These are phyloP conservation scores for Dendroctonus valens DNA, from an alignment of 1,140 invertebrate genomes.

Conservation along the genomic window DNA sequence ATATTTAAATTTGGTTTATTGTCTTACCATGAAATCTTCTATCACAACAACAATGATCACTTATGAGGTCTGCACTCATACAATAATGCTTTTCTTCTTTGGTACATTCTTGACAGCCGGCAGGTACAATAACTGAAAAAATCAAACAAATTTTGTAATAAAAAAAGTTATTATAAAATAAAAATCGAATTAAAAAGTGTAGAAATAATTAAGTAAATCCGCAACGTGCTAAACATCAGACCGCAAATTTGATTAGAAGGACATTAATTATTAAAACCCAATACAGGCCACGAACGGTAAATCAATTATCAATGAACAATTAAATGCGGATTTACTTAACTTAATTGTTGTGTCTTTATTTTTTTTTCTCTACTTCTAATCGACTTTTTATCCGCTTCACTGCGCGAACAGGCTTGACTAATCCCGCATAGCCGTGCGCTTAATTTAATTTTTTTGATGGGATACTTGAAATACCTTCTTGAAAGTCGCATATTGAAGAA, in stretches of 20 bases:
- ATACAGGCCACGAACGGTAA: too few species aligned
- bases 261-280: too few species aligned
- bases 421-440: too few species aligned
- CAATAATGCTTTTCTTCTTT: conserved; percentile 64
- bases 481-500: background rate
- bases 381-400: too few species aligned
- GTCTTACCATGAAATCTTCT: conserved; percentile 53
- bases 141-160: background rate
- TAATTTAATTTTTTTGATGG: background rate
- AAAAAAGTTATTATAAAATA: background rate
- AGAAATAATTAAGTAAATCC: too few species aligned
- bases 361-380: too few species aligned
- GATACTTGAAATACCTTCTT: background rate
- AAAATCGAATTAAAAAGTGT: background rate
- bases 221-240: too few species aligned
- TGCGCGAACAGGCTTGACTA: too few species aligned
- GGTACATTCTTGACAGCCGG: conserved; percentile 65
- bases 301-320: too few species aligned
- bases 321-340: too few species aligned
- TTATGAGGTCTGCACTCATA: conserved; percentile 59
- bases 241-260: too few species aligned
- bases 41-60: conserved; percentile 74
- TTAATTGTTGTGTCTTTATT: too few species aligned
- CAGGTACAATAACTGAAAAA: conserved; percentile 52
- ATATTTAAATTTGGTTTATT: background rate